Percentiles rank a stretch among this genome's conserved stretches.
Evolutionary conservation across 37 sponge, comb jelly and placozoan species (phyloP).

Genomic region (Hexactinellida sp.): DNA sequence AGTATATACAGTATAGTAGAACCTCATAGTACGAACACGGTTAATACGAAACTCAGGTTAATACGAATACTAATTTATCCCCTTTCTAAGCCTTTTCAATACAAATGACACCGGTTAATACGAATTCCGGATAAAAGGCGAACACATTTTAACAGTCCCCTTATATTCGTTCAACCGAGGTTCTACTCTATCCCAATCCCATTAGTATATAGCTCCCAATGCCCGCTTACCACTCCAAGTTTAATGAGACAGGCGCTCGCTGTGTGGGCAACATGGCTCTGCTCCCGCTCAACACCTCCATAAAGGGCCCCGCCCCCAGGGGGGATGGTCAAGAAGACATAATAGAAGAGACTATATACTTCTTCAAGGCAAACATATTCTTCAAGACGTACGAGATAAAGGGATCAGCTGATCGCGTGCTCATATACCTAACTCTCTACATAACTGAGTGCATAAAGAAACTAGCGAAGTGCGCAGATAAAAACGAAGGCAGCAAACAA

Average conservation of each 20-base stretch:
- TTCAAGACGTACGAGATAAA: conserved; percentile 98
- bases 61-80: no score
- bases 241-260: conserved; percentile 44
- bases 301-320: conserved; percentile 93
- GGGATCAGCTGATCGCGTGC: conserved; percentile 68
- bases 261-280: conserved; percentile 79
- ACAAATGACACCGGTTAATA: no score
- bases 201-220: no score
- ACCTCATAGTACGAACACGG: no score
- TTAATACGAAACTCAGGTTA: no score
- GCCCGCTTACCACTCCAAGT: conserved; percentile 89
- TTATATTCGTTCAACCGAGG: no score
- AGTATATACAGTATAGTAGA: no score
- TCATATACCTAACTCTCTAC: conserved; percentile 95
- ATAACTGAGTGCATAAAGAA: conserved; percentile 94
- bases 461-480: conserved; percentile 55
- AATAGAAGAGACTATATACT: conserved; percentile 86
- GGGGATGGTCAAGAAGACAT: conserved; percentile 66
- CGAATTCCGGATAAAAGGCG: no score
- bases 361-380: conserved; percentile 95
- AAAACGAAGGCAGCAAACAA: conserved; percentile 68
- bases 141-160: no score
- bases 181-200: no score
- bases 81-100: no score
- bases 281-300: conserved; percentile 64